A percentile compares a stretch with the other conserved stretches of the same genome.
Conservation (phyloP, 2,888 invertebrate species). For the Adineta ricciae region DNA sequence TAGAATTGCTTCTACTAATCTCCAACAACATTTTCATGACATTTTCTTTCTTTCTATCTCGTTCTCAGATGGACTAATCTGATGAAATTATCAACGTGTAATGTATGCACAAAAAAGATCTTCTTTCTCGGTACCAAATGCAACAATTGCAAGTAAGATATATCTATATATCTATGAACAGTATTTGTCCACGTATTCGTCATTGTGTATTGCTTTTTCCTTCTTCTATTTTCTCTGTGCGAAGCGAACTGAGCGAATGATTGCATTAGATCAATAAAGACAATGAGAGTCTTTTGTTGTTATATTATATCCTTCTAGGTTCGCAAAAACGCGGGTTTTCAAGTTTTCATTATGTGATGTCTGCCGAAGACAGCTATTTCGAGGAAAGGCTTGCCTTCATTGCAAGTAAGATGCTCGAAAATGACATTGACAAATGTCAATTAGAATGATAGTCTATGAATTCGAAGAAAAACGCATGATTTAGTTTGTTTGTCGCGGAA, state of each 20-base stretch:
- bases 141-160: conserved; percentile 19
- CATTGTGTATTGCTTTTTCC: no score
- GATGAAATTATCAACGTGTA: background rate
- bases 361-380: conserved; percentile 4
- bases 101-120: background rate
- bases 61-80: conserved; percentile 11
- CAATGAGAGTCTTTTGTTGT: background rate
- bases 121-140: conserved; percentile 20
- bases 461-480: background rate
- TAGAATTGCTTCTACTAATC: background rate
- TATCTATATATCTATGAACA: background rate
- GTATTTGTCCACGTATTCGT: no score
- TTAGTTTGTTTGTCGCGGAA: background rate
- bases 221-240: no score
- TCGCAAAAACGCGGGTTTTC: background rate
- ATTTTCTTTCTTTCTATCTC: background rate
- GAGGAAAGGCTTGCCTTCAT: background rate
- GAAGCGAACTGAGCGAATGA: no score
- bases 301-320: background rate
- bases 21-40: background rate
- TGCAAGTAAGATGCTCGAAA: background rate
- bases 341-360: conserved; percentile 19
- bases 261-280: no score
- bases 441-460: background rate
- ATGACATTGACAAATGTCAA: background rate